Conservation (phyloP, 2,888 invertebrate species). For the Pammene fasciana region DNA sequence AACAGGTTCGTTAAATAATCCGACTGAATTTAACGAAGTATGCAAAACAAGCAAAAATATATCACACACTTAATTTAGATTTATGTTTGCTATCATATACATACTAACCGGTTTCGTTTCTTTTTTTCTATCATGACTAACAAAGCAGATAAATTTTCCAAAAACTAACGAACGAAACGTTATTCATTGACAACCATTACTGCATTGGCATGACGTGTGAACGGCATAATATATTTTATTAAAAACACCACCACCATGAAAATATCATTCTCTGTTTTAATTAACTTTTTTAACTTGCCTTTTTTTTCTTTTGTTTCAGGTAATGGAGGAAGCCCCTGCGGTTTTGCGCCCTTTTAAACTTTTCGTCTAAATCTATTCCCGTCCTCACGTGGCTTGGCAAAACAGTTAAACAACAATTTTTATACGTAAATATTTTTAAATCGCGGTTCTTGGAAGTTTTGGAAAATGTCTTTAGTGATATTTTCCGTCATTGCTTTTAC, state of each 20-base stretch:
- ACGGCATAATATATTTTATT: not conserved
- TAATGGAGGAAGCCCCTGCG: constrained; percentile 61
- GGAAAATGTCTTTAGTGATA: not conserved
- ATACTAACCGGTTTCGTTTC: not conserved
- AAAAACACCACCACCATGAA: too few species aligned
- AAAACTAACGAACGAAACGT: not conserved
- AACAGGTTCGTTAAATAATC: not conserved
- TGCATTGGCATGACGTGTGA: not conserved
- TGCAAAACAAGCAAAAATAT: not conserved
- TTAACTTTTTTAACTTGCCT: constrained; percentile 2
- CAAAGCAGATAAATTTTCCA: not conserved
- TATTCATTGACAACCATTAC: not conserved
- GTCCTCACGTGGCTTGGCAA: constrained; percentile 46
- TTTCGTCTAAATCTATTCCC: constrained; percentile 44
- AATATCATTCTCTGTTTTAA: not conserved
- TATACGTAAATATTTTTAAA: constrained; percentile 1
- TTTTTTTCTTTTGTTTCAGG: constrained; percentile 68
- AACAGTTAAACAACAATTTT: constrained; percentile 30
- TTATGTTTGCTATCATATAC: not conserved
- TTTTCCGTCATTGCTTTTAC: not conserved
- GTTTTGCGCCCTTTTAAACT: constrained; percentile 48
- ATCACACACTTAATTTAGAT: not conserved
- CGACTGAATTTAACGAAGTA: not conserved
- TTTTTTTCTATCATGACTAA: not conserved
- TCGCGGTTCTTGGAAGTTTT: not conserved